These are phyloP conservation scores for Actias luna DNA, from an alignment of 2,888 invertebrate genomes.

Conservation along the genomic window DNA sequence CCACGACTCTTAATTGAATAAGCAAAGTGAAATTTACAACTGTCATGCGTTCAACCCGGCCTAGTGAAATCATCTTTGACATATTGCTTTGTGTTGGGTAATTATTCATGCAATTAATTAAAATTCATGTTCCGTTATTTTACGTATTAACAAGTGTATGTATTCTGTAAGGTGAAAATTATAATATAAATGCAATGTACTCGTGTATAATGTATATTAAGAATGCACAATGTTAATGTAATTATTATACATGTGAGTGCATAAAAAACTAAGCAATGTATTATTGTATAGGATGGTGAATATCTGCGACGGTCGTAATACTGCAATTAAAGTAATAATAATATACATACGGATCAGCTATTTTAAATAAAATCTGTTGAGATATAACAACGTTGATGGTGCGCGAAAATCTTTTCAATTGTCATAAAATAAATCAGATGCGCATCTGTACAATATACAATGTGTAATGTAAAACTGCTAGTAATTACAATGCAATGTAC, in stretches of 20 bases:
- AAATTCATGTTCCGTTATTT: not conserved
- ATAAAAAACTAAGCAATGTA: no score
- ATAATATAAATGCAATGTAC: not conserved
- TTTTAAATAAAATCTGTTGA: not conserved
- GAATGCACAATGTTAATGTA: not conserved
- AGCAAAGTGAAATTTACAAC: constrained; percentile 76
- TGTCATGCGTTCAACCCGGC: constrained; percentile 67
- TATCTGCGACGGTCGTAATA: no score
- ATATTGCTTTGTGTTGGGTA: constrained; percentile 21
- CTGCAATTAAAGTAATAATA: not conserved
- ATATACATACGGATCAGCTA: not conserved
- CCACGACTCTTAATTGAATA: constrained; percentile 77
- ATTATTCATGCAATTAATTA: constrained; percentile 10
- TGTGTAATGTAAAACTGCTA: no score
- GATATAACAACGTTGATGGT: not conserved
- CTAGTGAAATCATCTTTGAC: constrained; percentile 61
- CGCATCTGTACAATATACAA: no score
- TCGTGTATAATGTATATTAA: no score
- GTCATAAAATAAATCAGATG: not conserved
- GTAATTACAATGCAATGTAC: no score
- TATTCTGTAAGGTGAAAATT: not conserved
- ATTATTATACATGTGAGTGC: no score
- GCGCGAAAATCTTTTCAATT: not conserved
- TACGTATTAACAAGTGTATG: not conserved
- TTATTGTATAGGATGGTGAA: no score